phyloP scores from a whole-genome alignment of 2,113 vertebrate genomes.

The Sarotherodon lohbergeri region DNA sequence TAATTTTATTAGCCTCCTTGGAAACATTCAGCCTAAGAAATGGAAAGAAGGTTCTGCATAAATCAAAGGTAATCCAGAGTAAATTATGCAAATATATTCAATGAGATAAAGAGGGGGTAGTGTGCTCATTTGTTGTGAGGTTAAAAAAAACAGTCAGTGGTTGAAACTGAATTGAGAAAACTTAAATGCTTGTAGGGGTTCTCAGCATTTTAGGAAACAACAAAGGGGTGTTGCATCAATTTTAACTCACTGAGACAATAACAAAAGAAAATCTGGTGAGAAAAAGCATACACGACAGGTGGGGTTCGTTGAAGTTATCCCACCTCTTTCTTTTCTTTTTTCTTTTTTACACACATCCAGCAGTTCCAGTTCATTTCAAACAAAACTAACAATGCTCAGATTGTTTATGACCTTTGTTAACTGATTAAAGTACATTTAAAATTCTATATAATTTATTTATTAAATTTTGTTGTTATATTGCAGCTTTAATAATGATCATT shows the following conservation, averaged over 20 bases:
- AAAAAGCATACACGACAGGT: background rate
- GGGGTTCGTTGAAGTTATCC: background rate
- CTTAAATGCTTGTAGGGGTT: background rate
- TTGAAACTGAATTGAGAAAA: slow-evolving; percentile 1
- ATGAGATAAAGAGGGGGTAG: slow-evolving; percentile 44
- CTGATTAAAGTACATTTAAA: background rate
- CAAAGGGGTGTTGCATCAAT: background rate
- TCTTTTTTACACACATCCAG: background rate
- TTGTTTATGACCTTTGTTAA: background rate
- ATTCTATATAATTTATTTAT: background rate
- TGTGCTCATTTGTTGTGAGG: slow-evolving; percentile 38
- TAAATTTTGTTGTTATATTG: background rate
- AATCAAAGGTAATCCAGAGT: slow-evolving; percentile 75
- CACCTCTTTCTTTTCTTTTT: background rate
- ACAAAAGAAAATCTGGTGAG: background rate
- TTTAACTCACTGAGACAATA: background rate
- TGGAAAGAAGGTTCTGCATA: slow-evolving; percentile 71
- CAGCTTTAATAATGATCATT: background rate
- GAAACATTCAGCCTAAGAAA: slow-evolving; percentile 69
- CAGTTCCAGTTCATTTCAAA: background rate
- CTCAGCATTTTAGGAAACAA: background rate
- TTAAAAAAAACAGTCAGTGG: slow-evolving; percentile 32
- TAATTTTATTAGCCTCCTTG: slow-evolving; percentile 56
- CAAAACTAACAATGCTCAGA: background rate
- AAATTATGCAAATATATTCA: slow-evolving; percentile 77